A percentile compares a stretch with the other conserved stretches of the same genome.
Conservation (phyloP, 1,140 invertebrate species). For the Drosophila kanapiae region DNA sequence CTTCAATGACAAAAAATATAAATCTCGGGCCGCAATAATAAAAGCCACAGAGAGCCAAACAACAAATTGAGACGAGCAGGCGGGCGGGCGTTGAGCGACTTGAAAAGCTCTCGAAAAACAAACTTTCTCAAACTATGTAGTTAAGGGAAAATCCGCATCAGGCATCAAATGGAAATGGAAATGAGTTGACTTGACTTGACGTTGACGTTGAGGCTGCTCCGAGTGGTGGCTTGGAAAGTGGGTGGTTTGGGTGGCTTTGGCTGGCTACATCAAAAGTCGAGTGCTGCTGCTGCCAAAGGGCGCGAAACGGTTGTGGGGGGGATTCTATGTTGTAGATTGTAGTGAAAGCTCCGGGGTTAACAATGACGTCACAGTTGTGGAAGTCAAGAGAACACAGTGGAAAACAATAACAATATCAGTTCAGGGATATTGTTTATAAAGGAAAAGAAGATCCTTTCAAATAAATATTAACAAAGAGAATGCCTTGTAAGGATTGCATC, state of each 20-base stretch:
- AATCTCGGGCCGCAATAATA: constrained; percentile 78
- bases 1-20: constrained; percentile 76
- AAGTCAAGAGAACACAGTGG: constrained; percentile 30
- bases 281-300: constrained; percentile 6
- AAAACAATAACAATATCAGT: not conserved
- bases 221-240: constrained; percentile 6
- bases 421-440: not conserved
- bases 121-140: constrained; percentile 65
- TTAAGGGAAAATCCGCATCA: constrained; percentile 53
- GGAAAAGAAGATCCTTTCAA: no score
- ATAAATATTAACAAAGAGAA: no score
- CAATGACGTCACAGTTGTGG: constrained; percentile 79
- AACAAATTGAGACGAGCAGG: constrained; percentile 58
- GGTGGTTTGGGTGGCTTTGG: constrained; percentile 1
- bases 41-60: constrained; percentile 59
- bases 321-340: not conserved
- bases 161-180: constrained; percentile 77
- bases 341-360: constrained; percentile 78
- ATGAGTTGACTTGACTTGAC: constrained; percentile 66
- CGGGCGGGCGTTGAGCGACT: not conserved
- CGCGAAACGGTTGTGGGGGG: not conserved
- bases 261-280: constrained; percentile 45
- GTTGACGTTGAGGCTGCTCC: constrained; percentile 46
- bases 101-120: constrained; percentile 67
- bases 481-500: no score